Percentiles rank a stretch among this genome's conserved stretches.
Evolutionary conservation across 2,888 invertebrate species (phyloP).

Genomic region (Plagiodera versicolora): DNA sequence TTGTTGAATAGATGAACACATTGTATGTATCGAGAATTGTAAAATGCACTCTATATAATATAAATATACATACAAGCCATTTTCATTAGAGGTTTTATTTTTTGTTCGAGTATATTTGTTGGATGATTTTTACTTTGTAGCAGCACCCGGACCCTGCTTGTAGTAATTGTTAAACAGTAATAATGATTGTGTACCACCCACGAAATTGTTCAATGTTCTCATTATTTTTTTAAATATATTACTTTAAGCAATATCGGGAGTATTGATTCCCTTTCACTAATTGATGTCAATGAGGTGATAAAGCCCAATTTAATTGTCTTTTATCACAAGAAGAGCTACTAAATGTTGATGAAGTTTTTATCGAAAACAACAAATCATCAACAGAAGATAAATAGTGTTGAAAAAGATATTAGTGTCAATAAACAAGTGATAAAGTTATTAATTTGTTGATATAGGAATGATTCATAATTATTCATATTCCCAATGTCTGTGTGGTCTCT

Average conservation of each 20-base stretch:
- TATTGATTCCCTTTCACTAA: conserved; percentile 18
- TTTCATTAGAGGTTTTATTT: conserved; percentile 40
- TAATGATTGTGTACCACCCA: conserved; percentile 26
- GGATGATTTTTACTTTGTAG: conserved; percentile 20
- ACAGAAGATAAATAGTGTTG: too few relatives aligned
- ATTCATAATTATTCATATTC: too few relatives aligned
- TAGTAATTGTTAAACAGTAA: conserved; percentile 27
- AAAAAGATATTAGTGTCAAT: too few relatives aligned
- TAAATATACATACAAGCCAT: conserved; percentile 52
- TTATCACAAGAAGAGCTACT: too few relatives aligned
- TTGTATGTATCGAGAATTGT: conserved; percentile 55
- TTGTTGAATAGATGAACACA: conserved; percentile 49
- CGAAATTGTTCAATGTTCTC: conserved; percentile 31
- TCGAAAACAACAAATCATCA: not conserved
- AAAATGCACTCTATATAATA: conserved; percentile 54
- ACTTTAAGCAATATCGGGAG: conserved; percentile 21
- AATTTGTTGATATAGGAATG: too few relatives aligned
- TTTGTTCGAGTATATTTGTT: conserved; percentile 14
- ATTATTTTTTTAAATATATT: conserved; percentile 33
- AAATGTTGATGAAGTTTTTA: not conserved
- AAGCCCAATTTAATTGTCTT: too few relatives aligned
- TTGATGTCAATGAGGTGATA: too few relatives aligned
- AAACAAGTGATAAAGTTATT: too few relatives aligned
- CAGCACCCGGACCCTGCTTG: conserved; percentile 28
- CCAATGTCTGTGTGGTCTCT: too few relatives aligned